Evolutionary conservation across 2,888 invertebrate species (phyloP).

Genomic region (Plagodis dolabraria): DNA sequence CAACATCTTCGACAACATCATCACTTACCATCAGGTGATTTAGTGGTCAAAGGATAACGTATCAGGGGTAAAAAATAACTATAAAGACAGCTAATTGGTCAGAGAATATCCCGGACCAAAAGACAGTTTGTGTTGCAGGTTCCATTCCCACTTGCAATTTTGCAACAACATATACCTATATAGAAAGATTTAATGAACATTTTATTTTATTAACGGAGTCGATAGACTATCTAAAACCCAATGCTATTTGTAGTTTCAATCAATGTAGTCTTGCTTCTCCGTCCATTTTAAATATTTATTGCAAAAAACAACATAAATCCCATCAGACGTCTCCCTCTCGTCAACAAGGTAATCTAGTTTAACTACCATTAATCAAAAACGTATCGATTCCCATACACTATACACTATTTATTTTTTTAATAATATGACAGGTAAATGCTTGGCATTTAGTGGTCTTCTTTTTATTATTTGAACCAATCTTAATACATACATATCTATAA

Average conservation of each 20-base stretch:
- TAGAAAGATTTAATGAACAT: background rate
- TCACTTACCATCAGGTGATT: too few species aligned
- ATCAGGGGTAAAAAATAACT: too few species aligned
- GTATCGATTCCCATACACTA: constrained; percentile 77
- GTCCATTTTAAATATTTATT: constrained; percentile 27
- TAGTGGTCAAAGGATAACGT: too few species aligned
- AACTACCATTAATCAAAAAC: constrained; percentile 77
- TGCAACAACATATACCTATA: too few species aligned
- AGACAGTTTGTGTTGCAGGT: too few species aligned
- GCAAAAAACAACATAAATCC: constrained; percentile 49
- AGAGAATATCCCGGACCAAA: too few species aligned
- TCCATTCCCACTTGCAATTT: too few species aligned
- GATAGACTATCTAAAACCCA: too few species aligned
- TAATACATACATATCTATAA: constrained; percentile 8
- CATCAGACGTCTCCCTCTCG: constrained; percentile 58
- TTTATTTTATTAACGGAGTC: background rate
- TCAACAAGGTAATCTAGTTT: constrained; percentile 76
- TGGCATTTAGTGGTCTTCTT: constrained; percentile 78
- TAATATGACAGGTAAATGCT: constrained; percentile 82
- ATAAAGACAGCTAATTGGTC: too few species aligned
- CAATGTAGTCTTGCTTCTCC: too few species aligned
- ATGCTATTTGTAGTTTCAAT: background rate
- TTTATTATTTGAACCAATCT: constrained; percentile 52
- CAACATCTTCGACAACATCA: too few species aligned
- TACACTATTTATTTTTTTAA: constrained; percentile 68